Percentiles rank a stretch among this genome's conserved stretches.
Evolutionary conservation across 2,797 vertebrate genomes (phyloP).

Genomic region (Garrulus glandarius): DNA sequence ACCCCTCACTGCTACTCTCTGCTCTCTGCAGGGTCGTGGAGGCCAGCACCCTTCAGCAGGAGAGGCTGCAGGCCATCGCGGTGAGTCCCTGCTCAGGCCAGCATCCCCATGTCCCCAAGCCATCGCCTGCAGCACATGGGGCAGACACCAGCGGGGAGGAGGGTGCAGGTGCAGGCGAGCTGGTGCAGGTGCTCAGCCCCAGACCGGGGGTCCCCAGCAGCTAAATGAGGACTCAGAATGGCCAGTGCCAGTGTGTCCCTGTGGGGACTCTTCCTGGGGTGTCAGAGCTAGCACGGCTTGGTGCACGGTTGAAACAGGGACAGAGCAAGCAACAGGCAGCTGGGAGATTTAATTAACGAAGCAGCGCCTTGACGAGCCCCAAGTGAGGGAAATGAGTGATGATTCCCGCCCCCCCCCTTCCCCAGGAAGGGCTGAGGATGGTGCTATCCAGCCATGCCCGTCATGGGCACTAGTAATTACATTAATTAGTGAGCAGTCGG

Average conservation of each 20-base stretch:
- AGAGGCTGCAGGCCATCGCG: slow-evolving; percentile 86
- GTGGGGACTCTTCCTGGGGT: background rate
- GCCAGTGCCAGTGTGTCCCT: accelerated
- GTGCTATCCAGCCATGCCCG: background rate
- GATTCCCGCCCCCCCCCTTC: background rate
- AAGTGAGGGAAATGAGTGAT: background rate
- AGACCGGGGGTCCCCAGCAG: background rate
- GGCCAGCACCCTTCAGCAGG: slow-evolving; percentile 84
- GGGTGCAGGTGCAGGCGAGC: background rate
- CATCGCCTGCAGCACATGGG: accelerated
- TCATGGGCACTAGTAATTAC: background rate
- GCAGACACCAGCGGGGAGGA: accelerated
- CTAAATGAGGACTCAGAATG: accelerated
- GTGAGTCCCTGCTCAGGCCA: slow-evolving; percentile 75
- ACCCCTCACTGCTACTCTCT: background rate
- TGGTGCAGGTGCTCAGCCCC: background rate
- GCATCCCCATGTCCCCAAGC: accelerated
- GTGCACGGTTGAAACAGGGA: background rate
- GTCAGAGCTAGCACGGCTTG: accelerated
- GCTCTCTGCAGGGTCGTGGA: slow-evolving; percentile 77
- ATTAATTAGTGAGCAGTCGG: background rate
- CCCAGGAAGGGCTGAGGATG: background rate
- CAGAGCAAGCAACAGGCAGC: background rate
- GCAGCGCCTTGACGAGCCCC: background rate
- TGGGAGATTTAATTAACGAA: background rate